Base-by-base conservation (phyloP, 2,888 invertebrate species). In the Nomada ferruginata region DNA sequence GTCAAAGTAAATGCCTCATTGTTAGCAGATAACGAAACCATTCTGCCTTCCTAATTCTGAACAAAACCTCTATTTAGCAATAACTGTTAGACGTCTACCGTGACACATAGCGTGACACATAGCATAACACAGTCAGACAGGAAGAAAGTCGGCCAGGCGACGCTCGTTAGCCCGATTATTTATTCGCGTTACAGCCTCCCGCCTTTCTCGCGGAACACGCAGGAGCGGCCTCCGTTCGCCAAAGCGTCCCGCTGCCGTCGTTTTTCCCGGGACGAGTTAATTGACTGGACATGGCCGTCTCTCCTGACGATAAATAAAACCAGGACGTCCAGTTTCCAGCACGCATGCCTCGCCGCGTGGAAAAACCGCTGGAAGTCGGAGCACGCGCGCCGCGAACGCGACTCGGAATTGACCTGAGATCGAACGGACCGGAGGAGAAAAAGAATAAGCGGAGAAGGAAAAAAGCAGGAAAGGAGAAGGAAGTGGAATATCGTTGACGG, bases 231-330 rank as follows among this genome's bases (percentile, higher is more conserved):
- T 13, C n/a, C 57, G 53, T 63, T 13, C 55, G 55, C n/a, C 42
- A 44, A 44, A 57, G n/a, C 55, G 11, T 15, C 55, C 11, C 55
- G 44, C 23, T 26, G 55, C n/a, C 57, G 3, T 18, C 68, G 73
- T 88, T 85, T 86, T 85, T 80, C 83, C 63, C 36, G 60, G 73
- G 68, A 82, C 86, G 82, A 84, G 89, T 89, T 90, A 90, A 90
- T 90, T 89, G 88, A 90, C 88, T 84, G 73, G 76, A 89, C 88
- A 83, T 78, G 89, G 65, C 50, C 72, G 66, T 60, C 29, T 42
- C 15, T 61, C 79, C 77, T 53, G 23, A 81, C 76, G 79, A 80
- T 76, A 83, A 84, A 86, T 81, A 82, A 81, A 83, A 79, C 65
- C 76, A 29, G 72, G 72, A 77, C 75, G 65, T 20, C 82, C 73